Conservation (phyloP, 2,888 invertebrate species). For the Cetonia aurata region DNA sequence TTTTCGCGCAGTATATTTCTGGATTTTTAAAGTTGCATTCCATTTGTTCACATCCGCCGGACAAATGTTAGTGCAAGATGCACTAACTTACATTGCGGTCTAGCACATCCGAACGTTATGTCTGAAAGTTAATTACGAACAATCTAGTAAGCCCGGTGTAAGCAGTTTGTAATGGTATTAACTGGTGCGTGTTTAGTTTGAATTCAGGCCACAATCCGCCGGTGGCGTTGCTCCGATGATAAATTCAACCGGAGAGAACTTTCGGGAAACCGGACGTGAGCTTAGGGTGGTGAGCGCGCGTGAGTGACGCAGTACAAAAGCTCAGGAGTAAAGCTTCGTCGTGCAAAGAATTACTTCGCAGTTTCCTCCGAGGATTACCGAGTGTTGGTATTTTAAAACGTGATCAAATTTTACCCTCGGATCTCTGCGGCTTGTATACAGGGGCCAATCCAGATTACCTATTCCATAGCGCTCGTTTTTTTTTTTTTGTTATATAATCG, state of each 20-base stretch:
- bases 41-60: no score
- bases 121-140: constrained; percentile 33
- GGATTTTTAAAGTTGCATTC: no score
- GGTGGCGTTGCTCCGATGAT: constrained; percentile 43
- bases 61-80: constrained; percentile 6
- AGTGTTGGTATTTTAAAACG: constrained; percentile 53
- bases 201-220: constrained; percentile 50
- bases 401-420: constrained; percentile 50
- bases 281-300: constrained; percentile 50
- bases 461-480: not conserved
- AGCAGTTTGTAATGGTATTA: constrained; percentile 51
- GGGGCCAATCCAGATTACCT: constrained; percentile 10
- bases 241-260: constrained; percentile 41
- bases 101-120: constrained; percentile 23
- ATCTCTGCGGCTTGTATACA: constrained; percentile 35
- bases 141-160: constrained; percentile 45
- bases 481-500: constrained; percentile 2
- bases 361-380: constrained; percentile 51
- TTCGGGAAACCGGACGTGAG: constrained; percentile 50
- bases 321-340: constrained; percentile 52
- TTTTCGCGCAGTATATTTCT: no score
- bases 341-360: constrained; percentile 54
- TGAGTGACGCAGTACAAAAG: constrained; percentile 52
- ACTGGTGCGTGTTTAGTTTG: constrained; percentile 51
- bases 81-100: constrained; percentile 10